phyloP scores from a whole-genome alignment of 1,140 invertebrate species.

The Zeugodacus cucurbitae region DNA sequence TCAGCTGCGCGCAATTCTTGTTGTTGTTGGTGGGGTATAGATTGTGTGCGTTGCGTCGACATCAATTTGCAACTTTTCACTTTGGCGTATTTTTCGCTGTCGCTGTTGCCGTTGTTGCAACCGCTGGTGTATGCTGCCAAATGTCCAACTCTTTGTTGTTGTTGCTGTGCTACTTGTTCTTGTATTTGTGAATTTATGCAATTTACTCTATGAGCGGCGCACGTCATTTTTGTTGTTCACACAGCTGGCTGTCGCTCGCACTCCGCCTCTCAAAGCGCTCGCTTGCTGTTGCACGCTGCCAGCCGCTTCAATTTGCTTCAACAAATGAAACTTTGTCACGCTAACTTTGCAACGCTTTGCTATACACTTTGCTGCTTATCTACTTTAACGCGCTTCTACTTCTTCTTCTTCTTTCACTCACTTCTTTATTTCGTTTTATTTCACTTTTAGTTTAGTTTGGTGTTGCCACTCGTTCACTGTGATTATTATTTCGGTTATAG shows the following conservation, averaged over 20 bases:
- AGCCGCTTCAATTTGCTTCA: background rate
- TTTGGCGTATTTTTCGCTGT: background rate
- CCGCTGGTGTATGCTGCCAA: background rate
- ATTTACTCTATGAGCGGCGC: background rate
- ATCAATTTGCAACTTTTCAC: constrained; percentile 1
- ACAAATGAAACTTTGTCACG: constrained; percentile 6
- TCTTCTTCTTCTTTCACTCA: background rate
- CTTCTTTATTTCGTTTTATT: constrained; percentile 42
- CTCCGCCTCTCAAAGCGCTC: background rate
- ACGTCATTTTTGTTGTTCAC: constrained; percentile 28
- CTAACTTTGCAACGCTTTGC: background rate
- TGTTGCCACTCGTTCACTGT: background rate
- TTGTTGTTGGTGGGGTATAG: background rate
- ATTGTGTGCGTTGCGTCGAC: background rate
- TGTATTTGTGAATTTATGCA: constrained; percentile 4
- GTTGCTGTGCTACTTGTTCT: background rate
- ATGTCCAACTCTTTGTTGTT: background rate
- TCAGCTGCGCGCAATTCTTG: background rate
- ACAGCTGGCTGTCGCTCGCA: background rate
- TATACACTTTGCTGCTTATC: background rate
- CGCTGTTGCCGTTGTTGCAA: background rate
- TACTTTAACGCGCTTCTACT: background rate
- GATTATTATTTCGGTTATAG: constrained; percentile 14
- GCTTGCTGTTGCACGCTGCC: background rate
- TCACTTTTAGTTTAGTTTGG: background rate